Conservation (phyloP, 1,140 invertebrate genomes). For the Pomacea maculata region DNA sequence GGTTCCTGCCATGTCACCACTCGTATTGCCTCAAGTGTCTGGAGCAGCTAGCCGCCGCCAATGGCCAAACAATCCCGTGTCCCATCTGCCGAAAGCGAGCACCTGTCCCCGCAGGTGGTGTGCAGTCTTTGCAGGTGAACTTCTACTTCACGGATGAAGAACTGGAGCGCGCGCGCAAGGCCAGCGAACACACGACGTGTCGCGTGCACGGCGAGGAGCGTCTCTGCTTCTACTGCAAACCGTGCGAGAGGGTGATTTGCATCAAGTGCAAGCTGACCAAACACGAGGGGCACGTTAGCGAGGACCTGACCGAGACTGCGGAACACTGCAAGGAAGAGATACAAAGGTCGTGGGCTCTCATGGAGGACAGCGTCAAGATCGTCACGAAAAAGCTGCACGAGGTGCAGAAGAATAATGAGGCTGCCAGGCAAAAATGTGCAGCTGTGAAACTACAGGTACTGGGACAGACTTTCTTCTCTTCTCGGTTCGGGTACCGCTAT, state of each 20-base stretch:
- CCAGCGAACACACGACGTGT: background rate
- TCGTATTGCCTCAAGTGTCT: background rate
- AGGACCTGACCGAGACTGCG: background rate
- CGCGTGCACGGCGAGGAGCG: background rate
- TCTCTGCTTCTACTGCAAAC: background rate
- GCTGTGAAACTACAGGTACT: constrained; percentile 2
- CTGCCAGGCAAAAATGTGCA: background rate
- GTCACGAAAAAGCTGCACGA: background rate
- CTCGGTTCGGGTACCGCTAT: too few relatives aligned
- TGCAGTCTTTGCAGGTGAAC: background rate
- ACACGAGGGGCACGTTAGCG: background rate
- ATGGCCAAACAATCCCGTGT: background rate
- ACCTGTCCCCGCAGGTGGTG: background rate
- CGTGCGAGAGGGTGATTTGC: constrained; percentile 1
- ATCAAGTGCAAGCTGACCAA: constrained; percentile 4
- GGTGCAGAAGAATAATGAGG: background rate
- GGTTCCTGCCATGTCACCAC: background rate
- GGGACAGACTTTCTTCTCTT: too few relatives aligned
- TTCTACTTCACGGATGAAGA: background rate
- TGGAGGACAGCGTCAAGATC: background rate
- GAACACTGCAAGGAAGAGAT: background rate
- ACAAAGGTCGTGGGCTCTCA: background rate
- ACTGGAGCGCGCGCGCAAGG: background rate
- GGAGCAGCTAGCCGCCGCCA: background rate
- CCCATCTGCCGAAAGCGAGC: background rate